phyloP scores from a whole-genome alignment of 2,888 invertebrate species.

The Augochlorella aurata region DNA sequence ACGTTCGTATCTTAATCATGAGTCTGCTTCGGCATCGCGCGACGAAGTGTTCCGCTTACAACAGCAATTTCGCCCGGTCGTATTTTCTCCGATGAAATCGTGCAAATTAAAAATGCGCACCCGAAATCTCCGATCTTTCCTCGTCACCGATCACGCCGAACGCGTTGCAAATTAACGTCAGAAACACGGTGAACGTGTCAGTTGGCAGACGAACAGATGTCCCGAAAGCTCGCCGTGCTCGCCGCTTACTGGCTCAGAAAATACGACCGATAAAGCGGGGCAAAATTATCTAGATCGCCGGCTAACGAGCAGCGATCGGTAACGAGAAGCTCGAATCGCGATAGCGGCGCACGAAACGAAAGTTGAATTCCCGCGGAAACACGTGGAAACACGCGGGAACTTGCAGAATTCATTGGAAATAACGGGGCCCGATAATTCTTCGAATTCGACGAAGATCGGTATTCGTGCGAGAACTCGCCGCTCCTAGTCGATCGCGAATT shows the following conservation, averaged over 20 bases:
- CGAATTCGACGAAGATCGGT: conserved; percentile 50
- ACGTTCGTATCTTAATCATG: neutral
- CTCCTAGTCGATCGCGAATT: conserved; percentile 35
- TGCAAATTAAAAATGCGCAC: neutral
- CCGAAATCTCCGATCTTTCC: neutral
- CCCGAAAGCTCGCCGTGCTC: neutral
- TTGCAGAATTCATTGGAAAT: conserved; percentile 17
- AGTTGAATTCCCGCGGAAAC: conserved; percentile 18
- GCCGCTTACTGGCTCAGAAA: neutral
- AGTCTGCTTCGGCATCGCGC: neutral
- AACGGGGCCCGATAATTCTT: conserved; percentile 48
- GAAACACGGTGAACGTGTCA: neutral
- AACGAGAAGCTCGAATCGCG: neutral
- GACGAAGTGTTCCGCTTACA: neutral
- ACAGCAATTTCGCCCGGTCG: neutral
- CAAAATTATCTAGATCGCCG: neutral
- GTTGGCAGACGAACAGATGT: conserved; percentile 7
- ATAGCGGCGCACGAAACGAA: neutral
- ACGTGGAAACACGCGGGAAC: conserved; percentile 17
- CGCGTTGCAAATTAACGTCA: conserved; percentile 3
- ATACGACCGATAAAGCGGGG: conserved; percentile 1
- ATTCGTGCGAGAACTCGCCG: conserved; percentile 36
- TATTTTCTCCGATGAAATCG: neutral
- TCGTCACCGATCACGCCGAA: neutral
- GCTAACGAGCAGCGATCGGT: conserved; percentile 19